Conservation (phyloP, 2,797 vertebrate genomes). For the Pangasius djambal region DNA sequence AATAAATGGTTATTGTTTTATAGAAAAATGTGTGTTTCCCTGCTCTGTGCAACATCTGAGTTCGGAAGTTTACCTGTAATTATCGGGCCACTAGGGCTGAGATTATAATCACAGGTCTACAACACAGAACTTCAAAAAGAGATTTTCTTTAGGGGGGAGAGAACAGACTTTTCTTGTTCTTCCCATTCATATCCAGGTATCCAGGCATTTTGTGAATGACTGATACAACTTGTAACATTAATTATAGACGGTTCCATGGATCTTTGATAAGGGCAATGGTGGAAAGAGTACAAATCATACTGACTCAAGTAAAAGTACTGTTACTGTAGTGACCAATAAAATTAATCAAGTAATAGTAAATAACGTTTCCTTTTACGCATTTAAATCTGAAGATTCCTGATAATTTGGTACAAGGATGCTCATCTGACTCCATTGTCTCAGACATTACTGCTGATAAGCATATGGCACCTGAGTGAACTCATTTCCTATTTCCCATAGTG, state of each 20-base stretch:
- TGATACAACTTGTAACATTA: not conserved
- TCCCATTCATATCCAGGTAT: not conserved
- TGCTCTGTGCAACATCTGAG: not conserved
- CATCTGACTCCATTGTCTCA: not conserved
- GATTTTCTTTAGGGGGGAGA: not conserved
- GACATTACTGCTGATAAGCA: not conserved
- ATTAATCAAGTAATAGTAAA: not conserved
- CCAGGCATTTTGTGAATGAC: not conserved
- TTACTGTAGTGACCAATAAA: not conserved
- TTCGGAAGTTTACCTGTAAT: constrained; percentile 38
- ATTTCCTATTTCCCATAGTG: not conserved
- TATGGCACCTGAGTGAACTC: not conserved
- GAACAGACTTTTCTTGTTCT: not conserved
- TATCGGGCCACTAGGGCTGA: constrained; percentile 44
- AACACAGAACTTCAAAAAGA: not conserved
- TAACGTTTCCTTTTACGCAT: not conserved
- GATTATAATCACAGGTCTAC: constrained; percentile 56
- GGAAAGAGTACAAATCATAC: not conserved
- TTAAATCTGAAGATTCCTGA: not conserved
- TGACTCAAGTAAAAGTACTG: not conserved
- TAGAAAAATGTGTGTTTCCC: too few species aligned
- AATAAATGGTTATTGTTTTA: not conserved
- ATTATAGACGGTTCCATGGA: not conserved
- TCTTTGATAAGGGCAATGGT: not conserved
- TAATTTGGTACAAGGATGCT: not conserved